Conservation (phyloP, 1,140 invertebrate genomes). For the Philopotamus ludificatus region DNA sequence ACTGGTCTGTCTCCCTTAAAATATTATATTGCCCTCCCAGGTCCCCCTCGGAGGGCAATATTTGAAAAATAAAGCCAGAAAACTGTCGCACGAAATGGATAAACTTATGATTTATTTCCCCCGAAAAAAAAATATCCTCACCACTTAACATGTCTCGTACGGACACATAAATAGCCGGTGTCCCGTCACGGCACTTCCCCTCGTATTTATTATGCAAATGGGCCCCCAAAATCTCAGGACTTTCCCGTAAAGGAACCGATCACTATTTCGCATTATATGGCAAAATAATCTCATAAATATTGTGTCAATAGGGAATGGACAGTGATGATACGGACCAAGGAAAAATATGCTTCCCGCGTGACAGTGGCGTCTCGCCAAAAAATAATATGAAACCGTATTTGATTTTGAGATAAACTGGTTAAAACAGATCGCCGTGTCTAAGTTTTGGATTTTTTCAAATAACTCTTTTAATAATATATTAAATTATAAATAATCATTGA, state of each 20-base stretch:
- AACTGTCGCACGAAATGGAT: constrained; percentile 6
- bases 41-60: not conserved
- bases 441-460: no score
- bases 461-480: no score
- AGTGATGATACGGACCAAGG: constrained; percentile 7
- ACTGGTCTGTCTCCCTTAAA: no score
- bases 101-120: constrained; percentile 32
- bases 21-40: no score
- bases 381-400: no score
- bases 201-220: constrained; percentile 40
- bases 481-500: no score
- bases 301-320: constrained; percentile 38
- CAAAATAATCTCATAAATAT: constrained; percentile 42
- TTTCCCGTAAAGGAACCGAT: constrained; percentile 25
- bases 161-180: constrained; percentile 20
- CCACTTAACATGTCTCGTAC: constrained; percentile 37
- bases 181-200: constrained; percentile 18
- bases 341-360: not conserved
- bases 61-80: constrained; percentile 1
- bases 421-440: constrained; percentile 19
- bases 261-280: constrained; percentile 10
- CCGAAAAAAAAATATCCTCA: constrained; percentile 15
- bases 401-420: no score
- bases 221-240: constrained; percentile 18
- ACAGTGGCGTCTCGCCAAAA: no score